Evolutionary conservation across 2,113 vertebrate genomes (phyloP).

Genomic region (Atherinomorus stipes): DNA sequence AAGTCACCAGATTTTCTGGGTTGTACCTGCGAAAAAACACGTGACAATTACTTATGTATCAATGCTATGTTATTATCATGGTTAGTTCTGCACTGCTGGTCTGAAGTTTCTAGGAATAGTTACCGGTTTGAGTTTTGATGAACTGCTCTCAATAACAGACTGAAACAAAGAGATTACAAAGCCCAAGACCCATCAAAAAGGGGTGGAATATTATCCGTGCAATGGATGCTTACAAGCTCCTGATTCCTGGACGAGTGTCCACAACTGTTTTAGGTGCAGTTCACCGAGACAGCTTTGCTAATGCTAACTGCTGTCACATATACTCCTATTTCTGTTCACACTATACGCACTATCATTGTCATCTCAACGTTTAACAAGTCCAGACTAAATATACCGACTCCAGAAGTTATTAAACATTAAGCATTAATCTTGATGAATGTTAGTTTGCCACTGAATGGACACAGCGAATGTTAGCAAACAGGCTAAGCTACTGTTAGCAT

Average conservation of each 20-base stretch:
- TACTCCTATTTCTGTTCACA: no score
- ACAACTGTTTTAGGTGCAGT: no score
- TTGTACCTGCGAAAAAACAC: slow-evolving; percentile 85
- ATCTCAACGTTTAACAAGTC: neutral
- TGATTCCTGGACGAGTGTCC: no score
- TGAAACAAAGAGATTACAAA: no score
- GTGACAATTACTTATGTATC: neutral
- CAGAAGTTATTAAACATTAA: no score
- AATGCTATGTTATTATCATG: neutral
- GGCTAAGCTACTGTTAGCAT: slow-evolving; percentile 16
- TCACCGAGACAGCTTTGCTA: neutral
- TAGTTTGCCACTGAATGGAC: no score
- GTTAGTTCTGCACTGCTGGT: neutral
- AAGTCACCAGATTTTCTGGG: slow-evolving; percentile 89
- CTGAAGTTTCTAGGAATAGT: no score
- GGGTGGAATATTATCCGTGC: no score
- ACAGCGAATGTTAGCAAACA: slow-evolving; percentile 21
- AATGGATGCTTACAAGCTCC: no score
- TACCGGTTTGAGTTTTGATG: no score
- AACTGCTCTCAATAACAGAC: no score
- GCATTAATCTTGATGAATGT: neutral
- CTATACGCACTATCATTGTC: neutral
- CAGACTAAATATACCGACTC: neutral
- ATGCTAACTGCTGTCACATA: neutral
- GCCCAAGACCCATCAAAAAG: no score